Percentiles rank a stretch among this genome's conserved stretches.
Conservation (phyloP, 2,797 vertebrate genomes). For the Mareca penelope region DNA sequence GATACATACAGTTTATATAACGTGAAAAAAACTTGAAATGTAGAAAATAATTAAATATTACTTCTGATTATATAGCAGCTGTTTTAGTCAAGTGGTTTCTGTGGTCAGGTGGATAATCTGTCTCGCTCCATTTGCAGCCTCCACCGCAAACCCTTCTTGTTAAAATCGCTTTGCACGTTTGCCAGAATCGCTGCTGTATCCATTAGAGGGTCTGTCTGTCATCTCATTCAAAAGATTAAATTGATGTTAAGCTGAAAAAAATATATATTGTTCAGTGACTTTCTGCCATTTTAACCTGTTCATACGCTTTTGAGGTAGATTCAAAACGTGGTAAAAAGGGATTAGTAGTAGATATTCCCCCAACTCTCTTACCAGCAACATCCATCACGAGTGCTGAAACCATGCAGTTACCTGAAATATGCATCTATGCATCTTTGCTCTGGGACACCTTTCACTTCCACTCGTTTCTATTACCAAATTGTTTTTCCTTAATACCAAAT, state of each 20-base stretch:
- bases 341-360: not conserved
- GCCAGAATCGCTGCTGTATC: no score
- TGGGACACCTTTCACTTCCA: not conserved
- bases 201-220: not conserved
- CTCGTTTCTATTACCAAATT: not conserved
- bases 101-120: not conserved
- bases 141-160: not conserved
- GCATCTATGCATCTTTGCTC: not conserved
- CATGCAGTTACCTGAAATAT: not conserved
- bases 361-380: not conserved
- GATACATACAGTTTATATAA: not conserved
- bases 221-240: not conserved
- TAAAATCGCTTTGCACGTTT: not conserved
- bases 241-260: not conserved
- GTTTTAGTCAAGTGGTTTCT: not conserved
- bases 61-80: not conserved
- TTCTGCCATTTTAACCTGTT: not conserved
- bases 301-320: not conserved
- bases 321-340: not conserved
- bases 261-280: not conserved
- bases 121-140: no score
- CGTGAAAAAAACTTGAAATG: not conserved
- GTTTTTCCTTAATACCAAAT: not conserved
- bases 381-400: not conserved
- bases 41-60: not conserved